Conservation (phyloP, 2,797 vertebrate genomes). For the Tenualosa ilisha region DNA sequence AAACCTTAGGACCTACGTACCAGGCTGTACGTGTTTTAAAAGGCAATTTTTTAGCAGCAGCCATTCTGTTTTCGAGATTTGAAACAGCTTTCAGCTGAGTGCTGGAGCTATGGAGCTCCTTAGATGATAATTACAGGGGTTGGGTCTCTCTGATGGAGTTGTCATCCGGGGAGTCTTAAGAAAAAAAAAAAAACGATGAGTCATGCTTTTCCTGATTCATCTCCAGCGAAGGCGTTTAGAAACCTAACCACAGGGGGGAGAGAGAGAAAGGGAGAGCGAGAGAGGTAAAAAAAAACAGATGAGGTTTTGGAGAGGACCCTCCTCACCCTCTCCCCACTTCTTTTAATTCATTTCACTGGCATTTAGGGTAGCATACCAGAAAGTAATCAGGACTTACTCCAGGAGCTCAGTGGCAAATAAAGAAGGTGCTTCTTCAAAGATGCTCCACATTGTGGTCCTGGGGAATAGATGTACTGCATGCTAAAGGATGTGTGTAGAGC, state of each 20-base stretch:
- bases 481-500: background rate
- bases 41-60: background rate
- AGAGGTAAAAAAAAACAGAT: background rate
- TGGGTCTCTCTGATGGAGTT: constrained; percentile 1
- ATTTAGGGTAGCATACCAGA: background rate
- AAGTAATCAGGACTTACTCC: constrained; percentile 2
- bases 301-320: background rate
- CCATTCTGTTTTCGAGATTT: background rate
- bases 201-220: constrained; percentile 3
- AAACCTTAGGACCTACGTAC: background rate
- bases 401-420: background rate
- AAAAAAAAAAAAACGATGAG: background rate
- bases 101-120: background rate
- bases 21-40: background rate
- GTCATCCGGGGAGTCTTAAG: constrained; percentile 13
- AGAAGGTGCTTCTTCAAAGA: background rate
- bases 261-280: background rate
- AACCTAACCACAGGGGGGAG: too few relatives aligned
- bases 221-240: background rate
- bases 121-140: background rate
- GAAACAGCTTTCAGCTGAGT: background rate
- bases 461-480: background rate
- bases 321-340: background rate
- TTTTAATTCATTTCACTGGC: background rate
- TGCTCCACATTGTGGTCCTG: background rate